Percentiles rank a stretch among this genome's conserved stretches.
These are phyloP conservation scores for Myotis findleyi DNA, from an alignment of 2,797 vertebrate genomes.

Conservation along the genomic window DNA sequence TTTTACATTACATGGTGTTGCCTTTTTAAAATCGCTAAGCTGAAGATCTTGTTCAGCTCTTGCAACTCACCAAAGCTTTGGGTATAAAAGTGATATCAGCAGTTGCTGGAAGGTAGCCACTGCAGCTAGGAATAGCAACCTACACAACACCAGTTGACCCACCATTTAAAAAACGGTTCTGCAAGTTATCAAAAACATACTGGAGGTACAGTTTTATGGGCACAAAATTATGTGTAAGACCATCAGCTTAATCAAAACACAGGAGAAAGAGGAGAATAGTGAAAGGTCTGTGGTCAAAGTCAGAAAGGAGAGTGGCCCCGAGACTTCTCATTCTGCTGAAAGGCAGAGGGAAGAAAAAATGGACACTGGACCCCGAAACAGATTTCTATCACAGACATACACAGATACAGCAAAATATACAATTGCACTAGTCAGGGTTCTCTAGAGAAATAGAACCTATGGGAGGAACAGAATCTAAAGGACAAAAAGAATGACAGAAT, in stretches of 20 bases:
- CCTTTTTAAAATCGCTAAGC: slow-evolving; percentile 60
- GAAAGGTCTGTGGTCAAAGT: slow-evolving; percentile 31
- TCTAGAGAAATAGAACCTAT: neutral
- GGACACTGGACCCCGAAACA: neutral
- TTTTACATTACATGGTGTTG: slow-evolving; percentile 57
- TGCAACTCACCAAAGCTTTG: slow-evolving; percentile 68
- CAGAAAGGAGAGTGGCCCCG: neutral
- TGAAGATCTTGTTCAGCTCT: slow-evolving; percentile 59
- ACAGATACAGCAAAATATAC: neutral
- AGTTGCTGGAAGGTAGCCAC: slow-evolving; percentile 65
- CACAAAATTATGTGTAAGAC: slow-evolving; percentile 41
- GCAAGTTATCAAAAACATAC: slow-evolving; percentile 48
- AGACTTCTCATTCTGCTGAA: neutral
- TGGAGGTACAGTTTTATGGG: slow-evolving; percentile 43
- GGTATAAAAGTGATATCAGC: slow-evolving; percentile 63
- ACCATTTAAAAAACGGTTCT: slow-evolving; percentile 57
- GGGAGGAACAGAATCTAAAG: neutral
- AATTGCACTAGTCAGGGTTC: neutral
- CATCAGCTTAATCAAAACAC: slow-evolving; percentile 54
- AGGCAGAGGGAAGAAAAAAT: neutral
- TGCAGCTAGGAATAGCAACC: slow-evolving; percentile 56
- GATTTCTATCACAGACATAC: neutral
- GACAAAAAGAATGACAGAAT: neutral
- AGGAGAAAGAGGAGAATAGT: neutral
- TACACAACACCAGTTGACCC: neutral